Conservation (phyloP, 2,113 vertebrate genomes). For the Oreochromis aureus region DNA sequence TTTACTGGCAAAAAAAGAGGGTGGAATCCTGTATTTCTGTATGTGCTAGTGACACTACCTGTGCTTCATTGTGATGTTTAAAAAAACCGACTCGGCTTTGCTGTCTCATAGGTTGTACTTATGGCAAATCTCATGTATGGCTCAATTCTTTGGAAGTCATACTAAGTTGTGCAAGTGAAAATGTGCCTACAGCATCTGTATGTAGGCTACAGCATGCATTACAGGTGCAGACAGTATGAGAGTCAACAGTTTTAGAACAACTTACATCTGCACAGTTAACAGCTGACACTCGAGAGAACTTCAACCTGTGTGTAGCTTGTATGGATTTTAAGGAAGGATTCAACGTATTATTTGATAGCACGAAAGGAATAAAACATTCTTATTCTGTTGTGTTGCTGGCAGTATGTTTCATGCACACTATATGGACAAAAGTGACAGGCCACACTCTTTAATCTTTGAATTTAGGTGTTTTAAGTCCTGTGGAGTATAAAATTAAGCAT, state of each 20-base stretch:
- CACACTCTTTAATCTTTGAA: background rate
- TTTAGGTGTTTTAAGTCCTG: background rate
- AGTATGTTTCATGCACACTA: background rate
- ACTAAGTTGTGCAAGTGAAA: conserved; percentile 5
- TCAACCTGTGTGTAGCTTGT: background rate
- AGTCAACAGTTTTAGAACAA: background rate
- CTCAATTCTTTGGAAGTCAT: conserved; percentile 1
- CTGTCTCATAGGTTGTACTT: background rate
- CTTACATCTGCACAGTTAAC: background rate
- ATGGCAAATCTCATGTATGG: background rate
- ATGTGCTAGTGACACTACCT: conserved; percentile 38
- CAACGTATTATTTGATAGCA: background rate
- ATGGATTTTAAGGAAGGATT: background rate
- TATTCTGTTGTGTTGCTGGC: conserved; percentile 1
- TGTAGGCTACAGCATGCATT: background rate
- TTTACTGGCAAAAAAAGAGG: background rate
- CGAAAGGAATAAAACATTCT: background rate
- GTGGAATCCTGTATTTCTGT: background rate
- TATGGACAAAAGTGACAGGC: background rate
- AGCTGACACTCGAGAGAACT: background rate
- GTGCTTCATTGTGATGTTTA: conserved; percentile 33
- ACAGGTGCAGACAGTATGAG: background rate
- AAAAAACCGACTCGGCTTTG: conserved; percentile 10
- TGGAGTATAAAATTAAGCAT: background rate
- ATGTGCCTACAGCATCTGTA: background rate